Evolutionary conservation across 2,113 vertebrate species (phyloP).

Genomic region (Malurus melanocephalus): DNA sequence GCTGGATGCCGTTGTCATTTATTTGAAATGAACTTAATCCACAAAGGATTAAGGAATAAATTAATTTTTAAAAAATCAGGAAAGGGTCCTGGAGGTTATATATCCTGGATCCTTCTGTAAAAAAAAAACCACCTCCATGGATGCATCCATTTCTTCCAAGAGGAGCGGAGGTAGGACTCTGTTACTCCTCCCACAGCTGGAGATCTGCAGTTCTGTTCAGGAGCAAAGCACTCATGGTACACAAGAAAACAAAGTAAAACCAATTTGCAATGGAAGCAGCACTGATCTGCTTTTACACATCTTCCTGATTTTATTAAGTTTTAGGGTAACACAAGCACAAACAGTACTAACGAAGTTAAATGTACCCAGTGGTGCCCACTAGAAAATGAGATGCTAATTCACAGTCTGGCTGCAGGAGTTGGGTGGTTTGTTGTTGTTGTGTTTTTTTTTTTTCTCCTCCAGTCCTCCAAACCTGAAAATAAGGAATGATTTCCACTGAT

Average conservation of each 20-base stretch:
- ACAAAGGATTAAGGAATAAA: background rate
- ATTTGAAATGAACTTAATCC: background rate
- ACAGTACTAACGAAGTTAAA: background rate
- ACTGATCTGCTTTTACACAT: background rate
- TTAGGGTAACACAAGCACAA: background rate
- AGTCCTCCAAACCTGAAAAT: background rate
- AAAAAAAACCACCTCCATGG: background rate
- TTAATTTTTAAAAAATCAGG: background rate
- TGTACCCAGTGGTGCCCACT: background rate
- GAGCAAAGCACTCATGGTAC: background rate
- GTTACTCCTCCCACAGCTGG: background rate
- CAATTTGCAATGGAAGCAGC: background rate
- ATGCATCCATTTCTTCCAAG: background rate
- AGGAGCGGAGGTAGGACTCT: background rate
- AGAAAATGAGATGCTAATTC: slow-evolving; percentile 35
- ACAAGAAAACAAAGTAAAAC: background rate
- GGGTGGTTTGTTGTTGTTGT: background rate
- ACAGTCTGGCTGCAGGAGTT: background rate
- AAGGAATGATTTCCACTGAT: background rate
- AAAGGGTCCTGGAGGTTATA: background rate
- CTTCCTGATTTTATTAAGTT: background rate
- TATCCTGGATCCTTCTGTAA: background rate
- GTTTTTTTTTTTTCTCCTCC: accelerated
- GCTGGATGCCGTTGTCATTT: background rate
- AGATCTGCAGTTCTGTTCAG: background rate